Percentiles rank a stretch among this genome's conserved stretches.
Conservation (phyloP, 1,140 invertebrate species). For the Drosophila pseudoobscura region DNA sequence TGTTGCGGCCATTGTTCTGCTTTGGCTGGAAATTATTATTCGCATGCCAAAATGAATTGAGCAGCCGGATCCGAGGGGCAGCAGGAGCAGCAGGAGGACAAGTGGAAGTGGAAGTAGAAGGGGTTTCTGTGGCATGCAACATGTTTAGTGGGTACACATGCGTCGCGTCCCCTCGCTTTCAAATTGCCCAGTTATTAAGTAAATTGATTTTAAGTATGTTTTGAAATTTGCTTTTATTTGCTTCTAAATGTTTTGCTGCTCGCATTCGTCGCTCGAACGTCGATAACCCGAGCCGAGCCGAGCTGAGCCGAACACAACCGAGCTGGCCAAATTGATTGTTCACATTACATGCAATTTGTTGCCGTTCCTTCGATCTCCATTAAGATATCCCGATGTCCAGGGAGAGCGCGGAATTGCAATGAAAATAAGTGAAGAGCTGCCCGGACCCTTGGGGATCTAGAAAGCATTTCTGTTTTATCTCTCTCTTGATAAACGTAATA, state of each 20-base stretch:
- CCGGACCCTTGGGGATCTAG: too few species aligned
- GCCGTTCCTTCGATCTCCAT: slow-evolving; percentile 55
- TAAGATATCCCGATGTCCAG: slow-evolving; percentile 34
- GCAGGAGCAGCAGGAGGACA: too few species aligned
- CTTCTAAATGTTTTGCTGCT: slow-evolving; percentile 78
- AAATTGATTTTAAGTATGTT: slow-evolving; percentile 83
- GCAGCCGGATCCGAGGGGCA: slow-evolving; percentile 28
- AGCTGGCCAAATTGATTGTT: slow-evolving; percentile 67
- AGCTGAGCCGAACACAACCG: background rate
- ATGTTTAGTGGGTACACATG: slow-evolving; percentile 65
- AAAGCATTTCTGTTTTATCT: too few species aligned
- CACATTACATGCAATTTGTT: slow-evolving; percentile 69
- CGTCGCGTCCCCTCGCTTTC: slow-evolving; percentile 34
- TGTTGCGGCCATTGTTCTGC: slow-evolving; percentile 76
- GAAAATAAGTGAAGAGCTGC: too few species aligned
- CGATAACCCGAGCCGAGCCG: slow-evolving; percentile 21
- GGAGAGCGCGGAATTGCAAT: too few species aligned
- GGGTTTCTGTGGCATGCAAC: slow-evolving; percentile 64
- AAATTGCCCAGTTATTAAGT: slow-evolving; percentile 82
- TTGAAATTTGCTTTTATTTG: slow-evolving; percentile 65
- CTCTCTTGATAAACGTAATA: too few species aligned
- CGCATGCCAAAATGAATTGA: slow-evolving; percentile 81
- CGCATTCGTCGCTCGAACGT: slow-evolving; percentile 37
- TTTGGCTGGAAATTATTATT: slow-evolving; percentile 79
- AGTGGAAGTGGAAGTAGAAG: slow-evolving; percentile 15